Conservation (phyloP, 2,888 invertebrate species). For the Seira sanloemensis region DNA sequence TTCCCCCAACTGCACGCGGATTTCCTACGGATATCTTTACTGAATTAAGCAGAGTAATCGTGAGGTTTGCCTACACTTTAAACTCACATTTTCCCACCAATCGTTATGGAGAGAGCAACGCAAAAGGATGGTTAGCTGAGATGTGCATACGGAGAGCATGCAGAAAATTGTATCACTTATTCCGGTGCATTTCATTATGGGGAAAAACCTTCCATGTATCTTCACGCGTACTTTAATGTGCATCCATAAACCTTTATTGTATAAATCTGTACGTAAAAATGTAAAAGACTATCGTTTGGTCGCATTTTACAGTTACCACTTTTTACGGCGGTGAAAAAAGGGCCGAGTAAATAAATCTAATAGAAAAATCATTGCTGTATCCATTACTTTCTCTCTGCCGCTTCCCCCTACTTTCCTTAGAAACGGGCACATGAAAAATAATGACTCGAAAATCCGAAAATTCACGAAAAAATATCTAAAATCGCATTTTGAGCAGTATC, state of each 20-base stretch:
- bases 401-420: background rate
- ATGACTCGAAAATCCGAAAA: background rate
- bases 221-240: background rate
- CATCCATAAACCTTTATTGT: background rate
- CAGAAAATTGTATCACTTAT: background rate
- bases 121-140: background rate
- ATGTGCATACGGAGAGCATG: background rate
- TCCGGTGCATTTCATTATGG: background rate
- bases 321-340: slow-evolving; percentile 3
- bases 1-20: background rate
- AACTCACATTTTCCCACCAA: background rate
- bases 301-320: background rate
- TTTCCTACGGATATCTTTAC: slow-evolving; percentile 19
- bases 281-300: background rate
- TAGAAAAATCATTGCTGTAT: background rate
- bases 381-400: background rate
- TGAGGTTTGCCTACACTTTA: background rate
- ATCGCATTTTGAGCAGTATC: background rate
- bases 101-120: background rate
- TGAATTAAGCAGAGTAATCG: background rate
- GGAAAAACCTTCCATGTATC: background rate
- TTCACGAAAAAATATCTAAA: background rate
- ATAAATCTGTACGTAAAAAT: background rate
- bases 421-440: background rate
- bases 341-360: background rate